Base-by-base conservation (phyloP, 2,888 invertebrate species). In the Lasioglossum figueresi region DNA sequence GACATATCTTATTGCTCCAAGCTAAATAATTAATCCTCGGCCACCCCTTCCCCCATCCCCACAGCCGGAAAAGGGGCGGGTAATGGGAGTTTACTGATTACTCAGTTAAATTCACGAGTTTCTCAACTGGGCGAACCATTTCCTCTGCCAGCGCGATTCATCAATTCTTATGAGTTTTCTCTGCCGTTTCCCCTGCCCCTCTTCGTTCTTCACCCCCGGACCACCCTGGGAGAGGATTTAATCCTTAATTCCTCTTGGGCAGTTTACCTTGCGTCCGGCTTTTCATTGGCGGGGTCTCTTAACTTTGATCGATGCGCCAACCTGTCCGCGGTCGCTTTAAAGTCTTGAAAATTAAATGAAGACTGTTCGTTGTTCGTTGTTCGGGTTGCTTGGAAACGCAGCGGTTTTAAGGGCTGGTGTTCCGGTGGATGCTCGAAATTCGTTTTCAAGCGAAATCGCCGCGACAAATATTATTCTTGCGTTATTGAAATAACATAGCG, bases 51-150 rank as follows among this genome's bases (percentile, higher is more conserved):
- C 12, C 14, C 16, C 31, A 14, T 23, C 45, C 34, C 43, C 10
- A 37, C 68, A 43, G 52, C 43, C 70, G 45, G 34, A 34, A 75
- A 63, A 68, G 82, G 82, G 78, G 56, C 68, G 75, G 82, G 83
- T 77, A 85, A 85, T 82, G 85, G 85, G 81, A 88, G 87, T 88
- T 88, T 87, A 88, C 88, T 85, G 88, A 88, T 88, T 88, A 88
- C 87, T 88, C 88, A 83, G 88, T 88, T 88, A 87, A 88, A 88
- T 88, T 87, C 87, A 83, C 87, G 83, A 88, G 85, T 87, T 88
- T 76, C 87, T 68, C 83, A 71, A 77, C 85, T 81, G 73, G 40
- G 78, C 78, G 31, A 81, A 88, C 85, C 87, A 85, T 88, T 88
- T 82, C 48, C 73, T 70, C 63, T 74, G 31, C 72, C 52, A 76